phyloP scores from a whole-genome alignment of 1,140 invertebrate genomes.

The Nylanderia fulva region DNA sequence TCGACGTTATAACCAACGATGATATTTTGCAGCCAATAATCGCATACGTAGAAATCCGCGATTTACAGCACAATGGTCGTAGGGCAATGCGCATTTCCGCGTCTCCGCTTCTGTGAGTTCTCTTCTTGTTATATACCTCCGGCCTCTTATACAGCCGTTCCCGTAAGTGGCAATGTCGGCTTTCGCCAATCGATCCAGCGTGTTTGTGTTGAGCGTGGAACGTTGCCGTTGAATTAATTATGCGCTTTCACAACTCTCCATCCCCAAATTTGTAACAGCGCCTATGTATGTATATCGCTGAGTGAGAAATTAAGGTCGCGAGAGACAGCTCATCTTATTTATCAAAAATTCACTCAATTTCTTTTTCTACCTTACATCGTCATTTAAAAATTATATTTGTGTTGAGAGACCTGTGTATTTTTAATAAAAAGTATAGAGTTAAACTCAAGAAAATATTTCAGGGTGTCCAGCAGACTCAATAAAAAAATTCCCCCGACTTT shows the following conservation, averaged over 20 bases:
- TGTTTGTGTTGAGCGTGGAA: constrained; percentile 17
- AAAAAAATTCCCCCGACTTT: no score
- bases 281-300: no score
- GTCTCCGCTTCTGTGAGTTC: constrained; percentile 32
- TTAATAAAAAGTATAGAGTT: not conserved
- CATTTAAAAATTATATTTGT: not conserved
- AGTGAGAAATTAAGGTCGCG: no score
- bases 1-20: constrained; percentile 55
- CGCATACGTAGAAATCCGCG: constrained; percentile 46
- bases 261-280: constrained; percentile 46
- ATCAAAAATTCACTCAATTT: not conserved
- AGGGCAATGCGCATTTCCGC: constrained; percentile 39
- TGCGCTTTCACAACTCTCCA: constrained; percentile 45
- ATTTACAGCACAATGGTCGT: constrained; percentile 60
- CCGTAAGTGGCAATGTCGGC: constrained; percentile 37
- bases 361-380: not conserved
- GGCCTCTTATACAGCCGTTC: constrained; percentile 44
- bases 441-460: not conserved
- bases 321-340: not conserved
- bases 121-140: constrained; percentile 16
- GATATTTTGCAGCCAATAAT: constrained; percentile 55
- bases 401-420: not conserved
- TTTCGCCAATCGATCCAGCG: constrained; percentile 41
- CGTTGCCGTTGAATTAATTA: constrained; percentile 54
- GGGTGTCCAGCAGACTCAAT: no score